Evolutionary conservation across 2,113 vertebrate genomes (phyloP).

Genomic region (Cynocephalus volans): DNA sequence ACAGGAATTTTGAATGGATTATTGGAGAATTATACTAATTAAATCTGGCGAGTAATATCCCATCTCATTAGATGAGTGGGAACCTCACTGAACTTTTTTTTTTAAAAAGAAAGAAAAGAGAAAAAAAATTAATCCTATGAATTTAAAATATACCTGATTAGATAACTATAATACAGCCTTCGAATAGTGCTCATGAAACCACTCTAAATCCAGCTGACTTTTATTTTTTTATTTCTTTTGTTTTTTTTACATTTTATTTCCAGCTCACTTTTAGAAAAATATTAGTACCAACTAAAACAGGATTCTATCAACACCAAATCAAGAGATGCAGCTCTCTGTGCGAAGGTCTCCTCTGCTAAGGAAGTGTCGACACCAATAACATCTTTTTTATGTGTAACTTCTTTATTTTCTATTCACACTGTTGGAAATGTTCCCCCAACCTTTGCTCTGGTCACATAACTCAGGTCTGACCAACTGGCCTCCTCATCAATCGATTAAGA

Average conservation of each 20-base stretch:
- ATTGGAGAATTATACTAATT: background rate
- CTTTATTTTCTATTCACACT: background rate
- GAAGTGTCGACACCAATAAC: background rate
- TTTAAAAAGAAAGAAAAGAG: background rate
- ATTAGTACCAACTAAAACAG: background rate
- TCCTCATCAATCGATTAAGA: background rate
- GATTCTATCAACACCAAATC: background rate
- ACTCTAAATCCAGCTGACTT: background rate
- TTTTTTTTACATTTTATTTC: background rate
- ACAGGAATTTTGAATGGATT: background rate
- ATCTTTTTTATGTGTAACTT: background rate
- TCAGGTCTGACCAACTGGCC: background rate
- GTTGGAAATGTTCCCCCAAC: background rate
- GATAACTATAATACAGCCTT: background rate
- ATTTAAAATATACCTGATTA: background rate
- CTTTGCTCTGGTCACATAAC: background rate
- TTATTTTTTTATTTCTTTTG: background rate
- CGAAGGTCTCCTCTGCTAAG: background rate
- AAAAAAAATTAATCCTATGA: background rate
- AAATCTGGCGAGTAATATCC: background rate
- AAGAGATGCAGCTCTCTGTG: background rate
- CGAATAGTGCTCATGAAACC: background rate
- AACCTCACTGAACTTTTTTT: background rate
- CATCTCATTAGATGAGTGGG: background rate
- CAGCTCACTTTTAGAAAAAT: constrained; percentile 3